These are phyloP conservation scores for Drosophila stalkeri DNA, from an alignment of 2,888 invertebrate species.

Conservation along the genomic window DNA sequence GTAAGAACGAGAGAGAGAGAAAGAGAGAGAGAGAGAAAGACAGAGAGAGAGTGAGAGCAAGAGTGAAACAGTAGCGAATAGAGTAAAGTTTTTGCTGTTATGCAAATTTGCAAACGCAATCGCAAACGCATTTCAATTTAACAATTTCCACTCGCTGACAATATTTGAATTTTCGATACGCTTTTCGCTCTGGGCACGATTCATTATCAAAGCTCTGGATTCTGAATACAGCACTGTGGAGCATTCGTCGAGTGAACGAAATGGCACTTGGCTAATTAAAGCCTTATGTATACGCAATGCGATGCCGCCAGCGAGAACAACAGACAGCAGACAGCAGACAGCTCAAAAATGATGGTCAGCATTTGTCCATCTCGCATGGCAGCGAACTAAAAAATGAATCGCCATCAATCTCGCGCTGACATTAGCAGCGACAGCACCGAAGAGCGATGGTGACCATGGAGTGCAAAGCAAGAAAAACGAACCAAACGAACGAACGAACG, in stretches of 20 bases:
- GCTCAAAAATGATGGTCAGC: slow-evolving; percentile 52
- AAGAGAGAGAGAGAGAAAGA: not conserved
- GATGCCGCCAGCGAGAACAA: slow-evolving; percentile 13
- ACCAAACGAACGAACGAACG: not conserved
- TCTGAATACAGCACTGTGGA: not conserved
- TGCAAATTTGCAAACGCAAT: slow-evolving; percentile 16
- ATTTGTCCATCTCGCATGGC: slow-evolving; percentile 69
- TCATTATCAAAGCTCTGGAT: not conserved
- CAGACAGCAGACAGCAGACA: slow-evolving; percentile 17
- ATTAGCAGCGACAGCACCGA: slow-evolving; percentile 43
- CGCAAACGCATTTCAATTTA: slow-evolving; percentile 20
- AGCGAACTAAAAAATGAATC: slow-evolving; percentile 63
- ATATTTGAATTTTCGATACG: slow-evolving; percentile 21
- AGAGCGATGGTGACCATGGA: slow-evolving; percentile 23
- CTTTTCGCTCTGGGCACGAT: slow-evolving; percentile 1
- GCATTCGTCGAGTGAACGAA: not conserved
- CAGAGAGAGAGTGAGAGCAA: not conserved
- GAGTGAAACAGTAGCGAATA: not conserved
- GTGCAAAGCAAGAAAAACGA: slow-evolving; percentile 5
- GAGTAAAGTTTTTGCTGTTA: slow-evolving; percentile 4
- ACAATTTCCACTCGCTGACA: slow-evolving; percentile 17
- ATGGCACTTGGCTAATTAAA: slow-evolving; percentile 54
- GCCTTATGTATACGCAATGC: slow-evolving; percentile 30
- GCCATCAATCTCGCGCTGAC: slow-evolving; percentile 72
- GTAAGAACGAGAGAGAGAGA: not conserved